Evolutionary conservation across 1,140 invertebrate species (phyloP).

Genomic region (Caenorhabditis remanei): DNA sequence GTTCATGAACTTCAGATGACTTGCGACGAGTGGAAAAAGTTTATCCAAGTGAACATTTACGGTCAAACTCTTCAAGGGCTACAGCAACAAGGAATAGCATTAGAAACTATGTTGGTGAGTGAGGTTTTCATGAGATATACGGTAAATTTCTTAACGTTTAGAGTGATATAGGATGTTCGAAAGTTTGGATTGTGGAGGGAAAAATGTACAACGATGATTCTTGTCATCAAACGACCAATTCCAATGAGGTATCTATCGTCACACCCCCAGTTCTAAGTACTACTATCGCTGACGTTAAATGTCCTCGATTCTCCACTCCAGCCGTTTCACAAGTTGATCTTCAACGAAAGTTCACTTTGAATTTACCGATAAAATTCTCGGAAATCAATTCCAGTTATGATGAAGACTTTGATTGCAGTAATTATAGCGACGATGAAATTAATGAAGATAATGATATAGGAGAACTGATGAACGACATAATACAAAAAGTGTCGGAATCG

Average conservation of each 20-base stretch:
- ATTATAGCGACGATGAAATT: background rate
- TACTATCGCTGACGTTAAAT: background rate
- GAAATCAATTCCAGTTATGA: background rate
- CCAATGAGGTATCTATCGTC: no score
- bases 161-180: background rate
- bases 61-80: background rate
- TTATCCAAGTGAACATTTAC: constrained; percentile 33
- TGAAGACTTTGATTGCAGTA: background rate
- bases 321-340: background rate
- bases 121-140: no score
- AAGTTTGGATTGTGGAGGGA: background rate
- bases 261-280: background rate
- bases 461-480: background rate
- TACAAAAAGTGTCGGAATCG: background rate
- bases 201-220: background rate
- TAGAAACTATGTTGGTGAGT: background rate
- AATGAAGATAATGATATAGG: background rate
- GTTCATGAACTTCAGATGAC: background rate
- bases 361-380: background rate
- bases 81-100: background rate
- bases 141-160: background rate
- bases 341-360: constrained; percentile 1
- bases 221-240: background rate
- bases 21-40: background rate
- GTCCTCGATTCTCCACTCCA: constrained; percentile 15